These are phyloP conservation scores for Beroe forskalii DNA, from an alignment of 37 sponge, comb jelly and placozoan species.

Conservation along the genomic window DNA sequence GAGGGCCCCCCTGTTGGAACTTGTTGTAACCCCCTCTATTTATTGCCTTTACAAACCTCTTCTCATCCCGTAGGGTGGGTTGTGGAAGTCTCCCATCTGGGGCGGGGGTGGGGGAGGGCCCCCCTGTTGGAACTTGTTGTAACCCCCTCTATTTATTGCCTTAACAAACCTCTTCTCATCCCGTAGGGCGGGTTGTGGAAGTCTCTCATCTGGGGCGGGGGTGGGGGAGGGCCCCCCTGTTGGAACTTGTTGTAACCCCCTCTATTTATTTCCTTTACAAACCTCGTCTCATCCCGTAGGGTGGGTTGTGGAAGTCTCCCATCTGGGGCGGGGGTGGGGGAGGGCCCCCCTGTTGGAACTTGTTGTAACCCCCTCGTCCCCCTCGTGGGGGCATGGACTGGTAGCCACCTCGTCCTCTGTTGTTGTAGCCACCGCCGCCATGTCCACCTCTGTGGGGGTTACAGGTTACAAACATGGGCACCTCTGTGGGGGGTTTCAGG, in stretches of 20 bases:
- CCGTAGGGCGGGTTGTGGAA: neutral
- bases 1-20: too few relatives aligned
- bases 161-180: conserved; percentile 12
- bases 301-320: conserved; percentile 3
- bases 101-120: too few relatives aligned
- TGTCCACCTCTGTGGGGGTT: neutral
- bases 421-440: neutral
- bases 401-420: conserved; percentile 46
- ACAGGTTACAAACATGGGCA: too few relatives aligned
- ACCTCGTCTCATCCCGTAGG: neutral
- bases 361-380: conserved; percentile 31
- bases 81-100: neutral
- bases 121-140: conserved; percentile 39
- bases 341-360: neutral
- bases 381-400: conserved; percentile 29
- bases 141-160: too few relatives aligned
- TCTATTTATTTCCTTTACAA: too few relatives aligned
- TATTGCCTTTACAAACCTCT: too few relatives aligned
- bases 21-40: conserved; percentile 43
- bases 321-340: neutral
- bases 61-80: neutral
- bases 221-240: neutral
- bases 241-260: conserved; percentile 40
- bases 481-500: too few relatives aligned
- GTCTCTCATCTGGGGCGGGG: conserved; percentile 2